Evolutionary conservation across 1,140 invertebrate species (phyloP).

Genomic region (Bombus soroeensis): DNA sequence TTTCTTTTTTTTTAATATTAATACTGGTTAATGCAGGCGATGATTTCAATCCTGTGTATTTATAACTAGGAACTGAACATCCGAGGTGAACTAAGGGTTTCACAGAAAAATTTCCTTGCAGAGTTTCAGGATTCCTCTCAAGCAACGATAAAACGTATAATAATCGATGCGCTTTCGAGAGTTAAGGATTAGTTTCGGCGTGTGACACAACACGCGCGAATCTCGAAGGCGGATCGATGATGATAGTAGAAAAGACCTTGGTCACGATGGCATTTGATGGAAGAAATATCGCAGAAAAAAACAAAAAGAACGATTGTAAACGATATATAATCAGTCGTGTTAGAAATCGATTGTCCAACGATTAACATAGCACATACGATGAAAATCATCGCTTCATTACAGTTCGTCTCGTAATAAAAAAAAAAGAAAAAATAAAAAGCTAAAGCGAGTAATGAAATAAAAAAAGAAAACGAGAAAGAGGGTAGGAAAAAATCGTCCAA

Average conservation of each 20-base stretch:
- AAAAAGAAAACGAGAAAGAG: not conserved
- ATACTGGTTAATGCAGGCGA: constrained; percentile 26
- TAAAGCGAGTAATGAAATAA: not conserved
- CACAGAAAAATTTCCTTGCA: not conserved
- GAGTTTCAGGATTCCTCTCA: not conserved
- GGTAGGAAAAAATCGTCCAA: not conserved
- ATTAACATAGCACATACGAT: constrained; percentile 21
- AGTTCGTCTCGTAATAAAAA: not conserved
- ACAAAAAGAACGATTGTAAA: not conserved
- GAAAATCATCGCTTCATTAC: constrained; percentile 10
- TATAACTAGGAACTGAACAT: constrained; percentile 34
- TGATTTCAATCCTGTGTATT: constrained; percentile 30
- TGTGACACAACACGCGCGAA: not conserved
- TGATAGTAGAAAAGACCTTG: not conserved
- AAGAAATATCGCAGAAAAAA: constrained; percentile 2
- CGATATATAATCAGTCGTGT: constrained; percentile 32
- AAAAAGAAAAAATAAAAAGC: not conserved
- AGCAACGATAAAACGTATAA: not conserved
- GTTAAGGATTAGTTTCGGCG: too few relatives aligned
- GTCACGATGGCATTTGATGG: constrained; percentile 5
- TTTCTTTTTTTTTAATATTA: constrained; percentile 10
- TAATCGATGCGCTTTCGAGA: not conserved
- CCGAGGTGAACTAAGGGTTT: constrained; percentile 1
- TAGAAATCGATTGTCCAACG: constrained; percentile 18
- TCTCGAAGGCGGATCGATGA: not conserved